Evolutionary conservation across 2,113 vertebrate genomes (phyloP).

Genomic region (Laticauda colubrina): DNA sequence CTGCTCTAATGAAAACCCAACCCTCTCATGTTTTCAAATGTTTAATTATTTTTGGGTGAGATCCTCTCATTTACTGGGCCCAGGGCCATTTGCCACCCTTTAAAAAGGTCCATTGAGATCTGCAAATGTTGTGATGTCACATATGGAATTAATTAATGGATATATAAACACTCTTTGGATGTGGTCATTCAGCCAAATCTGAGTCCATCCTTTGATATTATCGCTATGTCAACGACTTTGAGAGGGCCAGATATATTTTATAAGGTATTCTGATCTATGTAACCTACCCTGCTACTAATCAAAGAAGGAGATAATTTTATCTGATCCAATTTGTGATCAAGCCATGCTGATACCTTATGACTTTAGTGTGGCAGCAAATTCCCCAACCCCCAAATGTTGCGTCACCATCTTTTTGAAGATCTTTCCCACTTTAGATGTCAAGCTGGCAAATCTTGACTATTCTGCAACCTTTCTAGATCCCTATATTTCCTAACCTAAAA

Average conservation of each 20-base stretch:
- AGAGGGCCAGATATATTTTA: background rate
- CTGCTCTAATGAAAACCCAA: background rate
- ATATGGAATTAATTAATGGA: background rate
- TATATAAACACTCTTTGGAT: background rate
- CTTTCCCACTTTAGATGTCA: background rate
- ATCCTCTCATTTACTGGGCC: background rate
- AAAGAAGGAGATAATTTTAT: background rate
- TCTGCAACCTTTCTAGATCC: background rate
- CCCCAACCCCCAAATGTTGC: background rate
- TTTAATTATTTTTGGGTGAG: background rate
- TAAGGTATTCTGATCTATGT: background rate
- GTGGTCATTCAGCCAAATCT: background rate
- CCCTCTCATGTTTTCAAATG: background rate
- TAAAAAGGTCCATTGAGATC: background rate
- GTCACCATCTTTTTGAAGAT: background rate
- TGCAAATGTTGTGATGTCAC: background rate
- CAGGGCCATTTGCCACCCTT: background rate
- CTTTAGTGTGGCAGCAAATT: background rate
- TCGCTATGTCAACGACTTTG: background rate
- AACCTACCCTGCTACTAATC: background rate
- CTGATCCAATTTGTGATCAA: background rate
- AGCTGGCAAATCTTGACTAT: background rate
- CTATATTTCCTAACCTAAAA: background rate
- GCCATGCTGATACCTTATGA: background rate
- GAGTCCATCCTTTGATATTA: background rate